Evolutionary conservation across 2,888 invertebrate genomes (phyloP).

Genomic region (Sinotaia quadrata): DNA sequence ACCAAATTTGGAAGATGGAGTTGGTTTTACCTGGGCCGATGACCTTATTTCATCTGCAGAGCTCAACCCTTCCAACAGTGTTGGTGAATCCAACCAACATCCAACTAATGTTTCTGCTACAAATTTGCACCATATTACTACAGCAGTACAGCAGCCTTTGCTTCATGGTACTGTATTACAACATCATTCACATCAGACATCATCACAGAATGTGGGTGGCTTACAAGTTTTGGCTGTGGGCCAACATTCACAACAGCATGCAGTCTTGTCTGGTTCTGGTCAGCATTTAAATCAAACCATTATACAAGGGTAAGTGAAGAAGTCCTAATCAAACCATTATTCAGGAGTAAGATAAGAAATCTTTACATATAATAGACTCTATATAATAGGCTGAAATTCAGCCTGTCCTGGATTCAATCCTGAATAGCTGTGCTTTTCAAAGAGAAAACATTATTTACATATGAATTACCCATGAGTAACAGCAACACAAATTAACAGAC

Average conservation of each 20-base stretch:
- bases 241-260: conserved; percentile 19
- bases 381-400: too few species aligned
- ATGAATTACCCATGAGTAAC: too few species aligned
- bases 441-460: background rate
- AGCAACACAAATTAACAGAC: too few species aligned
- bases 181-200: conserved; percentile 14
- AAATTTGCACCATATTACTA: background rate
- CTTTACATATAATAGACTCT: too few species aligned
- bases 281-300: conserved; percentile 6
- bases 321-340: conserved; percentile 1
- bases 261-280: background rate
- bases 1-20: conserved; percentile 33
- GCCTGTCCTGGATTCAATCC: too few species aligned
- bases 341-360: conserved; percentile 5
- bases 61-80: conserved; percentile 22
- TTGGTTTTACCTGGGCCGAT: conserved; percentile 55
- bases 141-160: conserved; percentile 1
- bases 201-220: background rate
- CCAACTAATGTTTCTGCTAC: conserved; percentile 22
- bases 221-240: conserved; percentile 21
- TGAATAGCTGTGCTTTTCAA: background rate
- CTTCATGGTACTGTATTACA: conserved; percentile 20
- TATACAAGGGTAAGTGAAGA: background rate
- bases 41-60: conserved; percentile 50
- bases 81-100: background rate